A percentile compares a stretch with the other conserved stretches of the same genome.
Evolutionary conservation across 1,140 invertebrate species (phyloP).

Genomic region (Apis dorsata): DNA sequence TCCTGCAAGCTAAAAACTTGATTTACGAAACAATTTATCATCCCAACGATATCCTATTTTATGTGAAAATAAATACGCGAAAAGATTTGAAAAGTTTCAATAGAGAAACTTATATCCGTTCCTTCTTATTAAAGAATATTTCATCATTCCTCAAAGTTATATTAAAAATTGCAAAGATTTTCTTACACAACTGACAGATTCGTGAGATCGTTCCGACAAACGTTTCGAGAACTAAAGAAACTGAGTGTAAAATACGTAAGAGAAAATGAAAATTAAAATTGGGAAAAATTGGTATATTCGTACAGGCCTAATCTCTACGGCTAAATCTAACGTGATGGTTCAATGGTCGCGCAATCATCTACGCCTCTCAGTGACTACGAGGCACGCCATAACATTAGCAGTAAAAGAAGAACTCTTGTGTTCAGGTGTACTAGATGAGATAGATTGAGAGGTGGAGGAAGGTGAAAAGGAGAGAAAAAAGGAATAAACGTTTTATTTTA

Average conservation of each 20-base stretch:
- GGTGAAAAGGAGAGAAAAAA: background rate
- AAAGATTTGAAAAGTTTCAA: background rate
- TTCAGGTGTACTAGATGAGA: conserved; percentile 4
- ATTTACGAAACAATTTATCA: no score
- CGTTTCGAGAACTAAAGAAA: background rate
- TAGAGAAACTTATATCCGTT: background rate
- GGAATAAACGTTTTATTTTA: background rate
- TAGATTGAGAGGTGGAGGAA: background rate
- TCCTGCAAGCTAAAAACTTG: background rate
- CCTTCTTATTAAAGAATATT: background rate
- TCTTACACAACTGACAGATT: background rate
- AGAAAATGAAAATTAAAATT: background rate
- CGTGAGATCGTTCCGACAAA: background rate
- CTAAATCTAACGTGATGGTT: conserved; percentile 30
- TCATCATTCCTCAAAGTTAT: background rate
- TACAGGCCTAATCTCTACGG: conserved; percentile 22
- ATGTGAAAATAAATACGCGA: no score
- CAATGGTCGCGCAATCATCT: conserved; percentile 39
- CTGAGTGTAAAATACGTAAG: background rate
- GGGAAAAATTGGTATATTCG: conserved; percentile 13
- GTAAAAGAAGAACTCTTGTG: conserved; percentile 15
- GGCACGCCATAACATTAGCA: conserved; percentile 29
- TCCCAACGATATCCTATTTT: no score
- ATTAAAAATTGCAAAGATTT: background rate
- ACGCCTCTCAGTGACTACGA: conserved; percentile 32